Evolutionary conservation across 1,140 invertebrate genomes (phyloP).

Genomic region (Stegodyphus dumicola): DNA sequence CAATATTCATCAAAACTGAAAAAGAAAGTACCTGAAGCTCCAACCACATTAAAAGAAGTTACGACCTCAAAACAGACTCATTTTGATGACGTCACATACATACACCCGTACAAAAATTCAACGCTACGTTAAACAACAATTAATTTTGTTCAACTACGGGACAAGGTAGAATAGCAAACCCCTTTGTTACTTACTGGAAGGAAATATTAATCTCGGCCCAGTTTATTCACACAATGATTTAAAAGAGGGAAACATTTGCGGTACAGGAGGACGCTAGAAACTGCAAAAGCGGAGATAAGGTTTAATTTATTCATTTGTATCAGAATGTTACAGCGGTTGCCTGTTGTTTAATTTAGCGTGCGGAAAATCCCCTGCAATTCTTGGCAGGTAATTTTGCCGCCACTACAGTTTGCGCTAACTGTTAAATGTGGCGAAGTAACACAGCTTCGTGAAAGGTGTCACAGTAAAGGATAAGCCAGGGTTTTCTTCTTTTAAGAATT

Average conservation of each 20-base stretch:
- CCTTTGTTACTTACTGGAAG: conserved; percentile 7
- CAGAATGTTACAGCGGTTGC: not conserved
- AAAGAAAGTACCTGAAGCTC: too few relatives aligned
- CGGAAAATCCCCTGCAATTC: not conserved
- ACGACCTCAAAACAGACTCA: too few relatives aligned
- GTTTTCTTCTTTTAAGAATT: too few relatives aligned
- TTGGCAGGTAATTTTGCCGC: conserved; percentile 34
- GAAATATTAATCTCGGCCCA: conserved; percentile 43
- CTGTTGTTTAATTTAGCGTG: conserved; percentile 54
- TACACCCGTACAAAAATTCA: too few relatives aligned
- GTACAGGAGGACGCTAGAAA: not conserved
- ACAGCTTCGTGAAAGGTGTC: not conserved
- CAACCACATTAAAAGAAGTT: too few relatives aligned
- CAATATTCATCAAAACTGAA: too few relatives aligned
- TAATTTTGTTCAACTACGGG: too few relatives aligned
- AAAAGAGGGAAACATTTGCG: not conserved
- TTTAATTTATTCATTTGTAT: conserved; percentile 58
- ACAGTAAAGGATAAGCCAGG: not conserved
- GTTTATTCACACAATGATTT: conserved; percentile 45
- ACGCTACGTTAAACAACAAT: too few relatives aligned
- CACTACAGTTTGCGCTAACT: not conserved
- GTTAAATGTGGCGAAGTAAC: conserved; percentile 48
- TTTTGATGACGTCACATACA: too few relatives aligned
- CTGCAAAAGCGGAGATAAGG: conserved; percentile 39
- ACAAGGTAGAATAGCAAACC: not conserved